Conservation (phyloP, 2,113 vertebrate genomes). For the Amphilophus citrinellus region DNA sequence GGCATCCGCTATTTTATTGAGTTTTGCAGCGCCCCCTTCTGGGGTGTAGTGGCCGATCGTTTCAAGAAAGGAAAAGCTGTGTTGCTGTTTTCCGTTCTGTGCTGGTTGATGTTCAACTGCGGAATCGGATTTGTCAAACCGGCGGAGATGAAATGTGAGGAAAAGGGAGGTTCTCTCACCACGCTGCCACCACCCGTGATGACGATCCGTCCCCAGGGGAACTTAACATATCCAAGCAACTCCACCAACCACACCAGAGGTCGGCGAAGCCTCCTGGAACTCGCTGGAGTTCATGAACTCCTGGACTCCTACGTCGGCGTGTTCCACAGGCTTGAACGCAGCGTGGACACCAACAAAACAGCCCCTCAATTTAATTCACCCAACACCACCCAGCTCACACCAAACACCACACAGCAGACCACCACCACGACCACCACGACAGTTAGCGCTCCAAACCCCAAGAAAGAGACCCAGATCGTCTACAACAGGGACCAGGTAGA, state of each 20-base stretch:
- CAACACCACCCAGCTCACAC: conserved; percentile 16
- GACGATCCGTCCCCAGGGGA: background rate
- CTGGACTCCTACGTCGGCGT: background rate
- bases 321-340: conserved; percentile 28
- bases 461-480: conserved; percentile 47
- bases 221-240: conserved; percentile 11
- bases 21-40: conserved; percentile 98
- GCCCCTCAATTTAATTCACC: rapidly evolving
- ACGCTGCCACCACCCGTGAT: rapidly evolving
- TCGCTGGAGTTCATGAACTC: background rate
- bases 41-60: conserved; percentile 96
- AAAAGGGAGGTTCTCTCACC: conserved; percentile 51
- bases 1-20: conserved; percentile 99
- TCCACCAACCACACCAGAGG: conserved; percentile 44
- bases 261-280: conserved; percentile 13
- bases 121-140: conserved; percentile 95
- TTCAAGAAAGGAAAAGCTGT: conserved; percentile 93
- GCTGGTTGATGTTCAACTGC: conserved; percentile 96
- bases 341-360: conserved; percentile 13
- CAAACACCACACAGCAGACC: conserved; percentile 19
- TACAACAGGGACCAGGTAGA: conserved; percentile 89
- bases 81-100: conserved; percentile 93
- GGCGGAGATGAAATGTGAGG: conserved; percentile 87
- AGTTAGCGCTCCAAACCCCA: conserved; percentile 59
- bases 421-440: conserved; percentile 23